phyloP scores from a whole-genome alignment of 1,140 invertebrate genomes.

The Notospermus geniculatus region DNA sequence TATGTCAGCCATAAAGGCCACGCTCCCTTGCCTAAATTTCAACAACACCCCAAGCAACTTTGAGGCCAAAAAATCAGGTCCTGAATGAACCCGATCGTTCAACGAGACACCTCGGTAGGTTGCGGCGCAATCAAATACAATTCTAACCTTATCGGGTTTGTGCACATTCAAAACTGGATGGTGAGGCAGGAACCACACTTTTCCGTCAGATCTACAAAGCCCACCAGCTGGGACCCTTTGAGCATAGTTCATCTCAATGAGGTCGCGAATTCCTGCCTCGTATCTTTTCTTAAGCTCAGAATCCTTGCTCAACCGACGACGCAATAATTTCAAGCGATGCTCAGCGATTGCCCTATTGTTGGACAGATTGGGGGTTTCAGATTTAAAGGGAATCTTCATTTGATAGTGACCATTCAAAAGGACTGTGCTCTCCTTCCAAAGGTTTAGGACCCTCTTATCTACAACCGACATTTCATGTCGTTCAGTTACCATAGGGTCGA shows the following conservation, averaged over 20 bases:
- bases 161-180: slow-evolving; percentile 1
- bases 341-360: background rate
- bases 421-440: too few relatives aligned
- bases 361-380: background rate
- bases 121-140: slow-evolving; percentile 22
- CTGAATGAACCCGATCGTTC: slow-evolving; percentile 12
- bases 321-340: background rate
- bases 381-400: background rate
- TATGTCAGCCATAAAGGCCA: too few relatives aligned
- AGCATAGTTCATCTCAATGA: background rate
- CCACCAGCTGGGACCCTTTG: background rate
- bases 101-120: slow-evolving; percentile 12
- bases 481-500: too few relatives aligned
- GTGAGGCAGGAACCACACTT: slow-evolving; percentile 18
- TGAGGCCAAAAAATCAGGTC: too few relatives aligned
- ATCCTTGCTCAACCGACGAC: background rate
- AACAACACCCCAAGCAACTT: too few relatives aligned
- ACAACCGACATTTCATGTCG: too few relatives aligned
- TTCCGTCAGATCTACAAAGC: too few relatives aligned
- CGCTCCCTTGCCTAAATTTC: too few relatives aligned
- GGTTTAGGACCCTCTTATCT: too few relatives aligned
- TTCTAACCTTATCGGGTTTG: slow-evolving; percentile 15
- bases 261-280: background rate
- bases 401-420: too few relatives aligned
- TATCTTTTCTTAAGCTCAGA: background rate